phyloP scores from a whole-genome alignment of 2,113 vertebrate species.

The Todiramphus chloris region DNA sequence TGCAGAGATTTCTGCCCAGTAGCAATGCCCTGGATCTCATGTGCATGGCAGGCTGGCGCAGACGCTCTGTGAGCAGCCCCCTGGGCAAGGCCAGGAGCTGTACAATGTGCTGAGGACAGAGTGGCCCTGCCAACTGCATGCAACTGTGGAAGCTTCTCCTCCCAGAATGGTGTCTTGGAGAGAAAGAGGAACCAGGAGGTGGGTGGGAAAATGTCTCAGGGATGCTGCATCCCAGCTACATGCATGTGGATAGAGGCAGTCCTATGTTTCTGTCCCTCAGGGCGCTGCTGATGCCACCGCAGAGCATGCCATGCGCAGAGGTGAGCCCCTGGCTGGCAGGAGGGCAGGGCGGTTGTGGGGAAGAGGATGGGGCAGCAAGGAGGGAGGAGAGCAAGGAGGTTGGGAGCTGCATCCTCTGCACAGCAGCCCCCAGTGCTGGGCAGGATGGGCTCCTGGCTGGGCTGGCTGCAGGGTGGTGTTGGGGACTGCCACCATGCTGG shows the following conservation, averaged over 20 bases:
- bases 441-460: not conserved
- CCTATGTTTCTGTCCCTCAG: slow-evolving; percentile 38
- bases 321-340: not conserved
- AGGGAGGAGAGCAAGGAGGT: not conserved
- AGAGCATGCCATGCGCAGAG: not conserved
- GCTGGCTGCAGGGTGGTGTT: rapidly evolving
- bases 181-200: not conserved
- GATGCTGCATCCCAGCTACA: not conserved
- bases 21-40: not conserved
- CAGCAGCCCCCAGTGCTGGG: not conserved
- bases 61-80: not conserved
- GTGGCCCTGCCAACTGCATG: not conserved
- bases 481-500: rapidly evolving
- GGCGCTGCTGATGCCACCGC: slow-evolving; percentile 5
- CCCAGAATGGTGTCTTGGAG: not conserved
- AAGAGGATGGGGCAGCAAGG: not conserved
- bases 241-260: not conserved
- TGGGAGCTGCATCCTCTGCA: not conserved
- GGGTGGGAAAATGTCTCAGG: not conserved
- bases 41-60: rapidly evolving
- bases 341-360: not conserved
- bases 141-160: not conserved
- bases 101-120: not conserved
- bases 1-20: not conserved
- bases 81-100: not conserved